Evolutionary conservation across 2,888 invertebrate species (phyloP).

Genomic region (Meiosimyza decipiens): DNA sequence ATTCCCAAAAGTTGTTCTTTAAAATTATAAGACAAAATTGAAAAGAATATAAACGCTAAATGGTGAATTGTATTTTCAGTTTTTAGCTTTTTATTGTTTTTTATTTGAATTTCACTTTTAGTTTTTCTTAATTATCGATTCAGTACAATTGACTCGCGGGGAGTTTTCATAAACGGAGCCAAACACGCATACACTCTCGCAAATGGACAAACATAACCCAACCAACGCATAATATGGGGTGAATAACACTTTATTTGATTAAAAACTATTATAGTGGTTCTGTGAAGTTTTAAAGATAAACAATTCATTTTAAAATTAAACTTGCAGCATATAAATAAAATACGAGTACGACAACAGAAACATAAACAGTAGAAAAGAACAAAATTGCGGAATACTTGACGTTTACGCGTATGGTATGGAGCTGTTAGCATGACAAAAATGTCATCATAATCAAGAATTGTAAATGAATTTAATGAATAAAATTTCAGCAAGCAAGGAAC

Average conservation of each 20-base stretch:
- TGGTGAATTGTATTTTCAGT: too few species aligned
- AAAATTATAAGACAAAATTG: too few species aligned
- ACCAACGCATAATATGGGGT: constrained; percentile 41
- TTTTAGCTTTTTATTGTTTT: not conserved
- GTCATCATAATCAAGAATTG: too few species aligned
- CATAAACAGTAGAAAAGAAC: not conserved
- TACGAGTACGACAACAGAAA: not conserved
- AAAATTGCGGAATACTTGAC: too few species aligned
- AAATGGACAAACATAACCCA: not conserved
- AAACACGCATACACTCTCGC: not conserved
- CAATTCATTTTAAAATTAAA: constrained; percentile 16
- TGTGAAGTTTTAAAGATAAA: constrained; percentile 29
- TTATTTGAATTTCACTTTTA: constrained; percentile 25
- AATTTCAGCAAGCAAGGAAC: too few species aligned
- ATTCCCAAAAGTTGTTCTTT: too few species aligned
- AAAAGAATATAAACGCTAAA: too few species aligned
- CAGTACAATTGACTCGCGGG: constrained; percentile 21
- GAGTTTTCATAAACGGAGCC: not conserved
- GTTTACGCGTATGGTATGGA: too few species aligned
- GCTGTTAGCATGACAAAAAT: too few species aligned
- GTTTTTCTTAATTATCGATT: constrained; percentile 16
- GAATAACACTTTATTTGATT: constrained; percentile 53
- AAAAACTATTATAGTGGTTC: constrained; percentile 34
- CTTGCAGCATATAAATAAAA: not conserved
- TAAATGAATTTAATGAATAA: too few species aligned